Percentiles rank a stretch among this genome's conserved stretches.
Evolutionary conservation across 2,888 invertebrate species (phyloP).

Genomic region (Pristionchus maxplancki): DNA sequence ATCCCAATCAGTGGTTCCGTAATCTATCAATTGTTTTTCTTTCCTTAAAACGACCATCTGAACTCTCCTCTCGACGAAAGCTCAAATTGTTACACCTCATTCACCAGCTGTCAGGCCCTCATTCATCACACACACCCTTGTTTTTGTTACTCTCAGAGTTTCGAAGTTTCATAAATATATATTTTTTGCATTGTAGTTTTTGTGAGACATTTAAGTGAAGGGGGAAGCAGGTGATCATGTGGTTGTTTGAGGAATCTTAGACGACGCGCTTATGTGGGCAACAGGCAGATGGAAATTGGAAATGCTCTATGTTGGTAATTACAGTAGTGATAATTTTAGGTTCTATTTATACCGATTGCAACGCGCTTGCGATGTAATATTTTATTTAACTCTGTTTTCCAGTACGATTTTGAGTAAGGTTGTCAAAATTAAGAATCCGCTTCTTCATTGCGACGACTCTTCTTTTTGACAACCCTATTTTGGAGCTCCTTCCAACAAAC

Average conservation of each 20-base stretch:
- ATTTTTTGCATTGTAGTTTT: not conserved
- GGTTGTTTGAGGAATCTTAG: not conserved
- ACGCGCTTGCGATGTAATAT: not conserved
- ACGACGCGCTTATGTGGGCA: not conserved
- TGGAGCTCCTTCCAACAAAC: too few species aligned
- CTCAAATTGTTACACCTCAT: not conserved
- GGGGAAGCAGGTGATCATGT: not conserved
- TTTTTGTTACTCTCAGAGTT: constrained; percentile 2
- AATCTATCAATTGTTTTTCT: not conserved
- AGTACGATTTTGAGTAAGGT: too few species aligned
- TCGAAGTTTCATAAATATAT: constrained; percentile 6
- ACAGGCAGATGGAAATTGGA: not conserved
- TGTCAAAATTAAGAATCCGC: too few species aligned
- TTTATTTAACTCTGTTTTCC: too few species aligned
- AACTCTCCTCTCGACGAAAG: not conserved
- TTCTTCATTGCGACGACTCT: too few species aligned
- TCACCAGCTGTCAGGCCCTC: not conserved
- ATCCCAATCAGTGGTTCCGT: not conserved
- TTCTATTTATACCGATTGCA: too few species aligned
- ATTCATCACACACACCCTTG: not conserved
- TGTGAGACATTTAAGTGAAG: too few species aligned
- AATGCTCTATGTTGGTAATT: too few species aligned
- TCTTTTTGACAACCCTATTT: too few species aligned
- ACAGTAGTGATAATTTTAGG: not conserved
- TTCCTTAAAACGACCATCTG: not conserved